These are phyloP conservation scores for Apamea sordens DNA, from an alignment of 2,888 invertebrate genomes.

Conservation along the genomic window DNA sequence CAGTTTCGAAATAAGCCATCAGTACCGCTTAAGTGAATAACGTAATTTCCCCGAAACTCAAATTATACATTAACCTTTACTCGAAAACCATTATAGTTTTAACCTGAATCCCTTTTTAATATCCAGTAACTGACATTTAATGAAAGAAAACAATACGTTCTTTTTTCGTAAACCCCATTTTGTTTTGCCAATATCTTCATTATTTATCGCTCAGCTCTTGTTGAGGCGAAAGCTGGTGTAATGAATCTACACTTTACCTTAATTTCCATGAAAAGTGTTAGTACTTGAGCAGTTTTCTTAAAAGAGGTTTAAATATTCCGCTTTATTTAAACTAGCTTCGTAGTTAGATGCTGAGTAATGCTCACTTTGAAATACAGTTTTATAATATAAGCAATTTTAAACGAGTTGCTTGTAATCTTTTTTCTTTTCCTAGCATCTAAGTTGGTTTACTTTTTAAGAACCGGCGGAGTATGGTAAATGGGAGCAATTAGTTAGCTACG, in stretches of 20 bases:
- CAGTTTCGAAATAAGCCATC: slow-evolving; percentile 44
- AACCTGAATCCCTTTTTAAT: slow-evolving; percentile 60
- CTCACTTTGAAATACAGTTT: slow-evolving; percentile 67
- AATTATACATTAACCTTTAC: slow-evolving; percentile 40
- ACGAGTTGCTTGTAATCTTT: slow-evolving; percentile 51
- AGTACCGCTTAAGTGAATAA: slow-evolving; percentile 23
- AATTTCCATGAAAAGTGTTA: slow-evolving; percentile 84
- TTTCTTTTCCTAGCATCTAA: slow-evolving; percentile 33
- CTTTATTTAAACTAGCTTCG: slow-evolving; percentile 68
- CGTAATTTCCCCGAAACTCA: slow-evolving; percentile 45
- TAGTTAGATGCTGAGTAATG: slow-evolving; percentile 68
- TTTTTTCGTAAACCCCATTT: slow-evolving; percentile 35
- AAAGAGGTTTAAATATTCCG: slow-evolving; percentile 82
- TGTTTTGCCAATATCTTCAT: slow-evolving; percentile 67
- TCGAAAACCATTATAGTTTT: slow-evolving; percentile 42
- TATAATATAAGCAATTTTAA: slow-evolving; percentile 62
- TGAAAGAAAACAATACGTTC: slow-evolving; percentile 41
- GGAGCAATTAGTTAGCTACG: slow-evolving; percentile 1
- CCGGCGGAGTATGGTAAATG: slow-evolving; percentile 2
- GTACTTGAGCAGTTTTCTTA: slow-evolving; percentile 78
- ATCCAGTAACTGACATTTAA: slow-evolving; percentile 58
- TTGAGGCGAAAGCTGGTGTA: slow-evolving; percentile 75
- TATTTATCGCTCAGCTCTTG: slow-evolving; percentile 71
- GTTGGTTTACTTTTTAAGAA: slow-evolving; percentile 27
- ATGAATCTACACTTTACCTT: slow-evolving; percentile 79